phyloP scores from a whole-genome alignment of 1,140 invertebrate species.

The Drosophila pseudoobscura region DNA sequence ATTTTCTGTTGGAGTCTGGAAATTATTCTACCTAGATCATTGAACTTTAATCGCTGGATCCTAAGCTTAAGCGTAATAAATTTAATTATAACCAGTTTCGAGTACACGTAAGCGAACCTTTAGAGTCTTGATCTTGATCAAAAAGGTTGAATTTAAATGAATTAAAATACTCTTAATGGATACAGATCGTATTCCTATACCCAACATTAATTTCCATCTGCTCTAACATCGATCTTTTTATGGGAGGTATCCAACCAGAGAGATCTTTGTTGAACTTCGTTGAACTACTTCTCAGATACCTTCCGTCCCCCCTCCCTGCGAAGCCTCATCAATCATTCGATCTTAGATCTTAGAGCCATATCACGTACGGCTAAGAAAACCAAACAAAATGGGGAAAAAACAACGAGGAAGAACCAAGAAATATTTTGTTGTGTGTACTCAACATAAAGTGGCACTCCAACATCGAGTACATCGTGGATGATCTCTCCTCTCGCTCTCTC shows the following conservation, averaged over 20 bases:
- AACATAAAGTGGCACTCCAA: slow-evolving; percentile 54
- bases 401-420: slow-evolving; percentile 30
- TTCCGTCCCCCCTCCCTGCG: background rate
- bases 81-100: slow-evolving; percentile 22
- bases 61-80: slow-evolving; percentile 11
- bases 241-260: too few relatives aligned
- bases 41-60: slow-evolving; percentile 10
- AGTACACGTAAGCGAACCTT: slow-evolving; percentile 29
- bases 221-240: too few relatives aligned
- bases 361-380: slow-evolving; percentile 45
- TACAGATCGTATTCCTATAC: too few relatives aligned
- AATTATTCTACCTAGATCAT: slow-evolving; percentile 21
- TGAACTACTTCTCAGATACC: slow-evolving; percentile 16
- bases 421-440: slow-evolving; percentile 55
- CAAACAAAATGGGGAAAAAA: background rate
- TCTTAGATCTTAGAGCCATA: slow-evolving; percentile 23
- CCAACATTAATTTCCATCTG: too few relatives aligned
- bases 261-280: background rate
- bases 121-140: slow-evolving; percentile 4
- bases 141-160: slow-evolving; percentile 4
- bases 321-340: slow-evolving; percentile 53
- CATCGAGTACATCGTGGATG: slow-evolving; percentile 34
- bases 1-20: background rate
- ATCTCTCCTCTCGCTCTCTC: background rate
- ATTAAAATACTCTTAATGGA: background rate